These are phyloP conservation scores for Ictidomys tridecemlineatus DNA, from an alignment of 2,113 vertebrate genomes.

Conservation along the genomic window DNA sequence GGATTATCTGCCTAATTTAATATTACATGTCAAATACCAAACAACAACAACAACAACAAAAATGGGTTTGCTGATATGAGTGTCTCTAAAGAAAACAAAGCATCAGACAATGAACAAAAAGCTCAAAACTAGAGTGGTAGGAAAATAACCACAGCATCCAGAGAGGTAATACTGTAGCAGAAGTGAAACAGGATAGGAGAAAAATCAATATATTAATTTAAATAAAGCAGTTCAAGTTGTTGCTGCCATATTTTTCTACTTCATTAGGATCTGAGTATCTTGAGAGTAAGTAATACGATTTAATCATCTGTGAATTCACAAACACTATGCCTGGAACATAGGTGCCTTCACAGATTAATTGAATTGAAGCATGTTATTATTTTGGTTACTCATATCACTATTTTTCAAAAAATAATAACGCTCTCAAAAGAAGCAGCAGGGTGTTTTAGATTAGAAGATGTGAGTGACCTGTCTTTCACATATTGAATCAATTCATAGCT, in stretches of 20 bases:
- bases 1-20: constrained; percentile 27
- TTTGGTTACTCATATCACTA: constrained; percentile 11
- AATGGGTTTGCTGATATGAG: background rate
- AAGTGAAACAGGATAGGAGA: background rate
- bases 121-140: background rate
- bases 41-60: background rate
- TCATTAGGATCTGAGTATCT: constrained; percentile 44
- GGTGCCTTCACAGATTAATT: constrained; percentile 6
- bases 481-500: no score
- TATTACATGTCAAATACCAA: background rate
- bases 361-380: constrained; percentile 37
- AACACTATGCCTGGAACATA: background rate
- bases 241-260: constrained; percentile 4
- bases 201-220: constrained; percentile 4
- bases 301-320: constrained; percentile 41
- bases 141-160: background rate
- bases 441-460: background rate
- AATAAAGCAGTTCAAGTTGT: constrained; percentile 37
- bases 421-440: background rate
- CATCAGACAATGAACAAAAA: background rate
- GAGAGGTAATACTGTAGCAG: background rate
- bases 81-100: background rate
- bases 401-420: constrained; percentile 35
- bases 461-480: background rate
- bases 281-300: background rate